Percentiles rank a stretch among this genome's conserved stretches.
These are phyloP conservation scores for Malurus splendens DNA, from an alignment of 2,797 vertebrate species.

Conservation along the genomic window DNA sequence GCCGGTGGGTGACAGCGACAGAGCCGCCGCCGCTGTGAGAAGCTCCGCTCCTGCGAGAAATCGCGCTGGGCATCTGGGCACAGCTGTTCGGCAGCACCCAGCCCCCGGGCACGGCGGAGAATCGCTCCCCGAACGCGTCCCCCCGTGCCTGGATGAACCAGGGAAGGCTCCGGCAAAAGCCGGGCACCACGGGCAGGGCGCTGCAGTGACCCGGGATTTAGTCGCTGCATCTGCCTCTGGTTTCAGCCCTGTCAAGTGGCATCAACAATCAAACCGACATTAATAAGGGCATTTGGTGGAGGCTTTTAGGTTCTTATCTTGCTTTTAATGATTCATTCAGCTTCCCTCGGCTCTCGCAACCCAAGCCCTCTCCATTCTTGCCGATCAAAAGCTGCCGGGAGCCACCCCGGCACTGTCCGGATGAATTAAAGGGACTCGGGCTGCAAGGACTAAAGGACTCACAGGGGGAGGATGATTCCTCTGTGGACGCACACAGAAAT, in stretches of 20 bases:
- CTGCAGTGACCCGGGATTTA: background rate
- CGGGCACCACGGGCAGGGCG: background rate
- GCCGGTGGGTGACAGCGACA: accelerated
- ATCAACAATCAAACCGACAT: slow-evolving; percentile 23
- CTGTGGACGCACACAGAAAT: background rate
- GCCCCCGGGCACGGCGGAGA: background rate
- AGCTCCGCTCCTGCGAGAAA: background rate
- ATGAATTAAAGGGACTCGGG: background rate
- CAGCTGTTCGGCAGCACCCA: background rate
- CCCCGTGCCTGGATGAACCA: background rate
- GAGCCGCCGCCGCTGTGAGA: background rate
- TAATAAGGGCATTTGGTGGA: slow-evolving; percentile 5
- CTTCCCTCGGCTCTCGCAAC: background rate
- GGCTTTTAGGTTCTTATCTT: slow-evolving; percentile 5
- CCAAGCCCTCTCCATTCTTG: background rate
- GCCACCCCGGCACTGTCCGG: background rate
- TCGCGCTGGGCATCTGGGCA: background rate
- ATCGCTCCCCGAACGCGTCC: background rate
- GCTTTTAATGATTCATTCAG: slow-evolving; percentile 28
- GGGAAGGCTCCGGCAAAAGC: background rate
- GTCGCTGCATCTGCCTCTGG: slow-evolving; percentile 17
- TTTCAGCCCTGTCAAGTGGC: slow-evolving; percentile 18
- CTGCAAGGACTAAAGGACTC: background rate
- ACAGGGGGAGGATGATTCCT: background rate
- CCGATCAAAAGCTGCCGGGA: background rate